Conservation (phyloP, 2,113 vertebrate species). For the Oncorhynchus keta region DNA sequence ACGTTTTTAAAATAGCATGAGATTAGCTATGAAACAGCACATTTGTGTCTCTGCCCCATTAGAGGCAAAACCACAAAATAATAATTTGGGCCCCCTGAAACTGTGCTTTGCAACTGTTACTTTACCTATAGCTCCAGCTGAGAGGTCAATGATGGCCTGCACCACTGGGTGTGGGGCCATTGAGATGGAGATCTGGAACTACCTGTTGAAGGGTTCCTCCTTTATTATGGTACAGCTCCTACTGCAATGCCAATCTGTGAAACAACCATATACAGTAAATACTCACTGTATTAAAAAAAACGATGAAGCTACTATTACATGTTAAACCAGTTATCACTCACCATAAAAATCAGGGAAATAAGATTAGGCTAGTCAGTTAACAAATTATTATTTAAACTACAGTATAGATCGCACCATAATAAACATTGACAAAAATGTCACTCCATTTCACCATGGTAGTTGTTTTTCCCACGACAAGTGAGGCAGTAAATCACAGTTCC, state of each 20-base stretch:
- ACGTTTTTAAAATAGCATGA: too few species aligned
- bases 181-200: conserved; percentile 5
- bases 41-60: too few species aligned
- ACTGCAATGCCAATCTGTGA: neutral
- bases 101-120: neutral
- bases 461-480: too few species aligned
- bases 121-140: conserved; percentile 91
- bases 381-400: neutral
- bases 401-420: neutral
- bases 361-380: neutral
- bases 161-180: conserved; percentile 84
- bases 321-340: neutral
- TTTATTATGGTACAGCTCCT: conserved; percentile 18
- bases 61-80: too few species aligned
- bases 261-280: neutral
- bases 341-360: too few species aligned
- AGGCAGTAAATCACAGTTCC: too few species aligned
- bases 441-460: too few species aligned
- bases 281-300: neutral
- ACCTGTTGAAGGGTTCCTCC: conserved; percentile 8
- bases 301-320: neutral
- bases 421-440: too few species aligned
- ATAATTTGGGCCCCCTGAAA: too few species aligned
- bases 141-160: conserved; percentile 92
- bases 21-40: too few species aligned